These are phyloP conservation scores for Chloroclystis v-ata DNA, from an alignment of 2,888 invertebrate species.

Conservation along the genomic window DNA sequence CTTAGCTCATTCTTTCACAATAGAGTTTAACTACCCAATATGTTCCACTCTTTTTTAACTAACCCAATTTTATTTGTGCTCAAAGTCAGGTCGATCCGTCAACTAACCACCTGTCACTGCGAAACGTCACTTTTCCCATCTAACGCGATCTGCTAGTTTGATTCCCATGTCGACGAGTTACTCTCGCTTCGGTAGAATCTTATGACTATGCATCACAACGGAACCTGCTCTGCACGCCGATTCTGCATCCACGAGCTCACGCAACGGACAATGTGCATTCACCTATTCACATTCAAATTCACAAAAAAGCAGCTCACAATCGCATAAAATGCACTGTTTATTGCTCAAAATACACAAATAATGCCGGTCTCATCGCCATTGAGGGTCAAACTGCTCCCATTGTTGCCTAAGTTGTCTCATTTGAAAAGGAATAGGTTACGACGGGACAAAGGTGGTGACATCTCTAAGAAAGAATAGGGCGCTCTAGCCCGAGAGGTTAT, in stretches of 20 bases:
- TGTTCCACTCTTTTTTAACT: conserved; percentile 2
- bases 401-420: conserved; percentile 70
- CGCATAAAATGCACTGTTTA: conserved; percentile 77
- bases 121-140: conserved; percentile 60
- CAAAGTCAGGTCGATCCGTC: conserved; percentile 4
- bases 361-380: conserved; percentile 60
- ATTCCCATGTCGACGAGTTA: conserved; percentile 59
- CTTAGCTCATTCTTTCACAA: conserved; percentile 30
- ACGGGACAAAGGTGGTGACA: conserved; percentile 75
- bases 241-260: conserved; percentile 65
- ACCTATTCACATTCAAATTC: conserved; percentile 68
- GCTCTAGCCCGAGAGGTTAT: conserved; percentile 59
- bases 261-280: conserved; percentile 76
- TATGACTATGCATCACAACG: conserved; percentile 73
- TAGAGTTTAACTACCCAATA: conserved; percentile 14
- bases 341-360: conserved; percentile 78
- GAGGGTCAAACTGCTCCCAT: conserved; percentile 71
- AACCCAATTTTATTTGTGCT: no score
- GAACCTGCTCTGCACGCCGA: conserved; percentile 58
- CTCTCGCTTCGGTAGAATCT: conserved; percentile 66
- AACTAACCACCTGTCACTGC: conserved; percentile 48
- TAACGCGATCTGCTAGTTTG: conserved; percentile 47
- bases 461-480: conserved; percentile 58
- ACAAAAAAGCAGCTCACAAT: conserved; percentile 61
- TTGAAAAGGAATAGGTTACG: conserved; percentile 67